Conservation (phyloP, 2,113 vertebrate species). For the Peucedramus taeniatus region DNA sequence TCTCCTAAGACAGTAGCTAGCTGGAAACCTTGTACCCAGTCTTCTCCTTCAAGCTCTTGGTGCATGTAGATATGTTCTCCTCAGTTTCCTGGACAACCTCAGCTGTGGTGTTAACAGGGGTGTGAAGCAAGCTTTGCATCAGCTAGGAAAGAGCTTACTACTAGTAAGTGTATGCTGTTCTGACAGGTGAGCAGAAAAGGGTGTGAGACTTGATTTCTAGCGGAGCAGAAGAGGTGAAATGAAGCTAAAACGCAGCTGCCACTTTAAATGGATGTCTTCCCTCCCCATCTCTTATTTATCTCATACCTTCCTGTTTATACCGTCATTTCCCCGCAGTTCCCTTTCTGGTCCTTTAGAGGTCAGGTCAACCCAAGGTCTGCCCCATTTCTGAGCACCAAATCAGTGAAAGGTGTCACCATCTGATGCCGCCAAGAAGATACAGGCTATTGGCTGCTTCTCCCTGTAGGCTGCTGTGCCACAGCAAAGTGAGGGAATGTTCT, state of each 20-base stretch:
- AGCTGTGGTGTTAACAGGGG: neutral
- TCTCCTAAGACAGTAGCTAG: neutral
- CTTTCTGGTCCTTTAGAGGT: neutral
- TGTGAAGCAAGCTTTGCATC: neutral
- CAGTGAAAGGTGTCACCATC: neutral
- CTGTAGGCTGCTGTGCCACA: neutral
- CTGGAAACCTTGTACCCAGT: neutral
- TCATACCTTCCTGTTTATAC: constrained; percentile 49
- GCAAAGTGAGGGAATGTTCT: neutral
- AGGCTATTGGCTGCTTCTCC: neutral
- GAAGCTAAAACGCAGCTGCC: neutral
- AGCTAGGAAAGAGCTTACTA: neutral
- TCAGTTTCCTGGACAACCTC: neutral
- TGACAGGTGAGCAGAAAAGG: neutral
- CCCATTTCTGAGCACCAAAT: neutral
- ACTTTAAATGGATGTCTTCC: constrained; percentile 2
- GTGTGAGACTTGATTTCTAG: neutral
- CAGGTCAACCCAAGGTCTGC: neutral
- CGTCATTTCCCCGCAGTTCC: neutral
- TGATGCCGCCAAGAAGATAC: neutral
- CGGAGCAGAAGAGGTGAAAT: neutral
- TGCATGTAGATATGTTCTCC: neutral
- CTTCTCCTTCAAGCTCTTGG: neutral
- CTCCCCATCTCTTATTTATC: constrained; percentile 29
- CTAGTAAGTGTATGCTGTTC: neutral